A percentile compares a stretch with the other conserved stretches of the same genome.
These are phyloP conservation scores for Halcyon leucocephala DNA, from an alignment of 2,797 vertebrate species.

Conservation along the genomic window DNA sequence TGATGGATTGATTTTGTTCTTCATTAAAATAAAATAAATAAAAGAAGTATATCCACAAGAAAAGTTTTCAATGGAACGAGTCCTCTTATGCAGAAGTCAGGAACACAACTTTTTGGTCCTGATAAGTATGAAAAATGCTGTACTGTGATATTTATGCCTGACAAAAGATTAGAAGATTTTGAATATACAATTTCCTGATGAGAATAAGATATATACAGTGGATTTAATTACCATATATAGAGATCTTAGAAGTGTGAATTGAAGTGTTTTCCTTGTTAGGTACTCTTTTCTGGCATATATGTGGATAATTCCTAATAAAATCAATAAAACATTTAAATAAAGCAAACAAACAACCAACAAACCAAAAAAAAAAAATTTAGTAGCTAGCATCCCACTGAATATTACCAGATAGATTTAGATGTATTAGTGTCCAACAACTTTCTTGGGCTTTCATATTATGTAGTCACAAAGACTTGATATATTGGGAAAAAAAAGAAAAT, in stretches of 20 bases:
- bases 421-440: background rate
- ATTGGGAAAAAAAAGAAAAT: background rate
- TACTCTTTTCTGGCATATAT: background rate
- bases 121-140: background rate
- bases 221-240: background rate
- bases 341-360: background rate
- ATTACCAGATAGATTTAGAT: background rate
- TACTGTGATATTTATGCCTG: background rate
- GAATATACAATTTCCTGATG: background rate
- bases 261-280: background rate
- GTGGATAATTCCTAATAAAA: background rate
- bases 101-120: background rate
- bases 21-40: background rate
- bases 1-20: background rate
- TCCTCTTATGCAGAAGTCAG: background rate
- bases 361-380: background rate
- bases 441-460: background rate
- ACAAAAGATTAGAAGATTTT: background rate
- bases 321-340: background rate
- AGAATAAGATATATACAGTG: background rate
- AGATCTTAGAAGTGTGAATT: background rate
- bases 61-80: background rate
- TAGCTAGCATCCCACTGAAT: background rate
- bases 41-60: background rate
- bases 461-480: background rate